phyloP scores from a whole-genome alignment of 2,888 invertebrate genomes.

The Tipula vernalis region DNA sequence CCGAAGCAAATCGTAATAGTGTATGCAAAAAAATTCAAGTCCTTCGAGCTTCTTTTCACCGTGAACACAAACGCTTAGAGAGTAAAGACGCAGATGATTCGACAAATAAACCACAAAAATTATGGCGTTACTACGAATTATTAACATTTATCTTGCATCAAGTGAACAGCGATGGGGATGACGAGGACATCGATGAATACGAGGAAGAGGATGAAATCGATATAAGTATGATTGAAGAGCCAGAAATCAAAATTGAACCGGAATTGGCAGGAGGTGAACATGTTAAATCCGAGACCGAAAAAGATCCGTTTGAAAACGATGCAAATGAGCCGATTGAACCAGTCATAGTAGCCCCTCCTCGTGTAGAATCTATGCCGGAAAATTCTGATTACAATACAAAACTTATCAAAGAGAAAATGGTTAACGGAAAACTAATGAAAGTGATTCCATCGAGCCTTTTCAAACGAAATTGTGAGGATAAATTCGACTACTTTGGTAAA shows the following conservation, averaged over 20 bases:
- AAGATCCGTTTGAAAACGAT: not conserved
- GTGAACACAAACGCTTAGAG: not conserved
- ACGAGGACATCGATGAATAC: not conserved
- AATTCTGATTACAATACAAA: not conserved
- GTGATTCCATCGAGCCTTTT: not conserved
- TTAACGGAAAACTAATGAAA: not conserved
- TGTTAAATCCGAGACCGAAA: not conserved
- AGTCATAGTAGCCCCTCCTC: not conserved
- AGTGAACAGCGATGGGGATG: not conserved
- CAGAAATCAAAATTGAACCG: not conserved
- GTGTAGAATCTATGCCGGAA: not conserved
- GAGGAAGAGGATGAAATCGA: not conserved
- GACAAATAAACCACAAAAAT: not conserved
- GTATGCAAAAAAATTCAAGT: not conserved
- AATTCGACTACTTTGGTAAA: not conserved
- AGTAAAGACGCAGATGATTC: not conserved
- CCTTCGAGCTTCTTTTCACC: not conserved
- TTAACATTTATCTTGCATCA: not conserved
- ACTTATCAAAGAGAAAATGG: not conserved
- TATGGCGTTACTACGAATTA: not conserved
- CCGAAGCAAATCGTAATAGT: not conserved
- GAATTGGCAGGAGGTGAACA: not conserved
- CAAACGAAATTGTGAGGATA: not conserved
- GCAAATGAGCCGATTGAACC: not conserved
- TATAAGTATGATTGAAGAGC: not conserved